phyloP scores from a whole-genome alignment of 2,888 invertebrate species.

The Rhynchonema sp. region DNA sequence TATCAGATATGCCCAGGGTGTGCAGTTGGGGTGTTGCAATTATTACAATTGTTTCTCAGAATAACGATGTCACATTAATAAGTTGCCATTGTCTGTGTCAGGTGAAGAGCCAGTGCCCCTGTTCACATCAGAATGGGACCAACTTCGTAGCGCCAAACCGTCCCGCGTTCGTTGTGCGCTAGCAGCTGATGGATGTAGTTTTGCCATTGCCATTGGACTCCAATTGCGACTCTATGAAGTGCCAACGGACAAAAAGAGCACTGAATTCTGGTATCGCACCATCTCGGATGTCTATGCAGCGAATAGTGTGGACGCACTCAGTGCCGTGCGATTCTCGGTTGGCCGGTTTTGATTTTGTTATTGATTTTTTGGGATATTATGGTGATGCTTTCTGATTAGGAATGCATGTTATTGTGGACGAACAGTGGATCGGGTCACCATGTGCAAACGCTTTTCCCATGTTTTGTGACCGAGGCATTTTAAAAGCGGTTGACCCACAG shows the following conservation, averaged over 20 bases:
- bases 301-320: conserved; percentile 35
- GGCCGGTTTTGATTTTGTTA: too few relatives aligned
- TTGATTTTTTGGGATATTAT: too few relatives aligned
- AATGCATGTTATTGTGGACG: too few relatives aligned
- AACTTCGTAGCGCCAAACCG: conserved; percentile 11
- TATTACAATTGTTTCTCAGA: too few relatives aligned
- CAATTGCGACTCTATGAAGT: neutral
- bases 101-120: conserved; percentile 57
- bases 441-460: too few relatives aligned
- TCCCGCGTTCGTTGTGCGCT: conserved; percentile 36
- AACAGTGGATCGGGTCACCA: too few relatives aligned
- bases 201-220: conserved; percentile 37
- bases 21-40: conserved; percentile 6
- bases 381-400: too few relatives aligned
- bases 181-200: conserved; percentile 56
- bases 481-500: too few relatives aligned
- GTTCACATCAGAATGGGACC: conserved; percentile 41
- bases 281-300: conserved; percentile 42
- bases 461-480: too few relatives aligned
- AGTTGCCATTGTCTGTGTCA: conserved; percentile 9
- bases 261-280: too few relatives aligned
- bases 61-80: too few relatives aligned
- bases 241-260: conserved; percentile 40
- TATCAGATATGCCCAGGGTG: conserved; percentile 24
- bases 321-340: neutral